phyloP scores from a whole-genome alignment of 2,888 invertebrate species.

The Hirtodrosophila trivittata region DNA sequence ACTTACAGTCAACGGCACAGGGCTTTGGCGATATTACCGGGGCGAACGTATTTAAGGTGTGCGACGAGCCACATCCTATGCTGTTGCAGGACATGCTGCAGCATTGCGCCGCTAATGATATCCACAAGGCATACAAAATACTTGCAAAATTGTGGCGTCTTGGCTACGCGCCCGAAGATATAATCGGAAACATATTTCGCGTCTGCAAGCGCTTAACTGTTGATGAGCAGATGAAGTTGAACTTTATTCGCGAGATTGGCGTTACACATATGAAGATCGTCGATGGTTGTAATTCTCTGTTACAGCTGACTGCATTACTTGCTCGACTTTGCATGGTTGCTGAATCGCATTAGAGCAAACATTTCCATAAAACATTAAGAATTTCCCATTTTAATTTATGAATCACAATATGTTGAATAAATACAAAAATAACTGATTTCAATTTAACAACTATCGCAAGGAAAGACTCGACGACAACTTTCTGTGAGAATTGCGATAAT shows the following conservation, averaged over 20 bases:
- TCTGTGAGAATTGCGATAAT: not conserved
- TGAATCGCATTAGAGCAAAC: slow-evolving; percentile 54
- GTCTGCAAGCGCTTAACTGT: slow-evolving; percentile 94
- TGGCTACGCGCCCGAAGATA: slow-evolving; percentile 98
- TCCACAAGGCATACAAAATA: slow-evolving; percentile 94
- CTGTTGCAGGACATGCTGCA: slow-evolving; percentile 95
- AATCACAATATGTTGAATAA: slow-evolving; percentile 31
- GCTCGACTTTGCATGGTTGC: slow-evolving; percentile 89
- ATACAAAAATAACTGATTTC: slow-evolving; percentile 9
- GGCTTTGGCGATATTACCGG: slow-evolving; percentile 96
- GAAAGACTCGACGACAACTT: not conserved
- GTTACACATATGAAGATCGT: slow-evolving; percentile 94
- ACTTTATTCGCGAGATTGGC: slow-evolving; percentile 96
- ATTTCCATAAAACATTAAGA: slow-evolving; percentile 1
- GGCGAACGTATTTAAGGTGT: slow-evolving; percentile 98
- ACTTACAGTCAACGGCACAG: slow-evolving; percentile 96
- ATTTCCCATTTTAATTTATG: not conserved
- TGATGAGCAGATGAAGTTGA: slow-evolving; percentile 91
- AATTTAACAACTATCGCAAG: slow-evolving; percentile 7
- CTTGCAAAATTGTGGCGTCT: slow-evolving; percentile 95
- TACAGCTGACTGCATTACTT: slow-evolving; percentile 95
- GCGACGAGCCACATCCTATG: slow-evolving; percentile 99
- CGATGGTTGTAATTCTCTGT: slow-evolving; percentile 92
- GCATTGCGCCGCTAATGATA: slow-evolving; percentile 91
- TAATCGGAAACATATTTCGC: slow-evolving; percentile 96